Conservation (phyloP, 1,140 invertebrate genomes). For the Drosophila takahashii region DNA sequence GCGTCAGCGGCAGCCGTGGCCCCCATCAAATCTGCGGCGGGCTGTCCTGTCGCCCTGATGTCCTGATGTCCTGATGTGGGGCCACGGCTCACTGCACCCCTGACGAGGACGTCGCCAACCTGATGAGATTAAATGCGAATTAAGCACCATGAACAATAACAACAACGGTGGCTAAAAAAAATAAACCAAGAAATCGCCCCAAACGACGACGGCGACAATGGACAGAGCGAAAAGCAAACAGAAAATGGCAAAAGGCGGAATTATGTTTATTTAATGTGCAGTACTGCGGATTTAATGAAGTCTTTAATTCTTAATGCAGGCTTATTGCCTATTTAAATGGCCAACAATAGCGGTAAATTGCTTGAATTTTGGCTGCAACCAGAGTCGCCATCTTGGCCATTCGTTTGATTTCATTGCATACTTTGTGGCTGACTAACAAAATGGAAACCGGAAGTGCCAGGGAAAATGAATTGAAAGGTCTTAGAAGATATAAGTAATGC, state of each 20-base stretch:
- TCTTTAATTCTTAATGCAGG: slow-evolving; percentile 64
- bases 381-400: slow-evolving; percentile 4
- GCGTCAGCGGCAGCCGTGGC: slow-evolving; percentile 33
- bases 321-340: slow-evolving; percentile 38
- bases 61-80: slow-evolving; percentile 10
- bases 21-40: slow-evolving; percentile 56
- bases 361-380: neutral
- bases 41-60: slow-evolving; percentile 45
- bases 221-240: slow-evolving; percentile 17
- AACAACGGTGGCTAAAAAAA: slow-evolving; percentile 14
- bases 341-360: neutral
- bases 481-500: too few species aligned
- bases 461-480: neutral
- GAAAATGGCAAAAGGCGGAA: slow-evolving; percentile 44
- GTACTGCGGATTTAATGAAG: slow-evolving; percentile 53
- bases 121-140: slow-evolving; percentile 76
- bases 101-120: slow-evolving; percentile 47
- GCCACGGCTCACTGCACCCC: slow-evolving; percentile 57
- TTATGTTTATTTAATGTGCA: slow-evolving; percentile 73
- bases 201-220: slow-evolving; percentile 11
- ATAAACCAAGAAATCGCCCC: slow-evolving; percentile 19
- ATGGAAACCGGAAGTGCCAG: slow-evolving; percentile 16
- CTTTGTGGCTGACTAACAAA: slow-evolving; percentile 3
- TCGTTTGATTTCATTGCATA: slow-evolving; percentile 8
- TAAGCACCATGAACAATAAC: slow-evolving; percentile 55